A percentile compares a stretch with the other conserved stretches of the same genome.
Conservation (phyloP, 2,113 vertebrate genomes). For the Crotalus tigris region DNA sequence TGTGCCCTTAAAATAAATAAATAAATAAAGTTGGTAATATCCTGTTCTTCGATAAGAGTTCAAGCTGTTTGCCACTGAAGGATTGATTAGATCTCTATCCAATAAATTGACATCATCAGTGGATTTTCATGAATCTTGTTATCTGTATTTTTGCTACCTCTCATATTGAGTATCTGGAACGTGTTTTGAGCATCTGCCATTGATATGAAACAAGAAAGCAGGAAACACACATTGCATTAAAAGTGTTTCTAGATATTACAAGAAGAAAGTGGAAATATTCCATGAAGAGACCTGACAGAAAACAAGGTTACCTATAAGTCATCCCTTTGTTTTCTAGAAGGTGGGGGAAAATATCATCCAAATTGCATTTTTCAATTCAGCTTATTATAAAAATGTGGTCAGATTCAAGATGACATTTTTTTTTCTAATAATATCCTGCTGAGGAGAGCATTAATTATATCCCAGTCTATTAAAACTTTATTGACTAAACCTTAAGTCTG, state of each 20-base stretch:
- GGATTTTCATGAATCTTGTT: neutral
- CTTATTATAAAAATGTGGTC: slow-evolving; percentile 20
- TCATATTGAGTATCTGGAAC: neutral
- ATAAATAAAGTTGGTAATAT: neutral
- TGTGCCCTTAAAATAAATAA: neutral
- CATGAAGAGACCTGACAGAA: neutral
- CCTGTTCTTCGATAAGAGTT: neutral
- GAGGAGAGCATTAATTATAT: slow-evolving; percentile 21
- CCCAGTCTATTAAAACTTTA: slow-evolving; percentile 24
- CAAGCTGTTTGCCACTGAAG: neutral
- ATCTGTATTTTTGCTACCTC: neutral
- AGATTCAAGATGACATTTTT: neutral
- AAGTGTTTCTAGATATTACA: neutral
- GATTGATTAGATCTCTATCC: neutral
- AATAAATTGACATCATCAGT: neutral
- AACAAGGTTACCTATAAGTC: neutral
- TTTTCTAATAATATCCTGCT: neutral
- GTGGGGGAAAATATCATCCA: neutral
- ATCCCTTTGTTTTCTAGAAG: neutral
- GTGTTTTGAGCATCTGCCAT: neutral
- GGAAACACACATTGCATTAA: neutral
- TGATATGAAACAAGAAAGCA: neutral
- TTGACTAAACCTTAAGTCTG: slow-evolving; percentile 21
- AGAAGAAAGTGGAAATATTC: neutral
- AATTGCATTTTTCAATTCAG: neutral